Percentiles rank a stretch among this genome's conserved stretches.
These are phyloP conservation scores for Drosophila quadrilineata DNA, from an alignment of 1,140 invertebrate species.

Conservation along the genomic window DNA sequence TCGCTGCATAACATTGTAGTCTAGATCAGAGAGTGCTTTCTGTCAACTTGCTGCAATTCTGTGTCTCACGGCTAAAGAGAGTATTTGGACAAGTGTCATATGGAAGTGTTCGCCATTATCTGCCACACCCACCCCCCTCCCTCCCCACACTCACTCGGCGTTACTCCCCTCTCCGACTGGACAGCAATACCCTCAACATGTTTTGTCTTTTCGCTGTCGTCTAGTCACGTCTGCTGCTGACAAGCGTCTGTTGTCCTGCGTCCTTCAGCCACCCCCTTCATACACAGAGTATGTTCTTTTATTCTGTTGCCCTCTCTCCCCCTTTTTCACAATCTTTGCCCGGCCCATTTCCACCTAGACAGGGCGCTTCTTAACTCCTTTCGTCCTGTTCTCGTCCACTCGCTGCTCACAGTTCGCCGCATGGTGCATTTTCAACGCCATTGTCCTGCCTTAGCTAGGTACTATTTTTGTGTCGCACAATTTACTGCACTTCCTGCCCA, in stretches of 20 bases:
- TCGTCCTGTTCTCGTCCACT: constrained; percentile 9
- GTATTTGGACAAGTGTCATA: too few relatives aligned
- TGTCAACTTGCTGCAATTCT: too few relatives aligned
- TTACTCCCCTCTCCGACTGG: background rate
- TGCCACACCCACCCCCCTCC: background rate
- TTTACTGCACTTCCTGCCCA: constrained; percentile 70
- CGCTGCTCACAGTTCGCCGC: constrained; percentile 44
- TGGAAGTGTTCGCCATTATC: too few relatives aligned
- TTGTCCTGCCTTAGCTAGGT: constrained; percentile 66
- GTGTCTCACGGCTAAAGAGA: too few relatives aligned
- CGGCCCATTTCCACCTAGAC: background rate
- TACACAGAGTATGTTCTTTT: constrained; percentile 66
- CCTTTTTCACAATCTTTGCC: background rate
- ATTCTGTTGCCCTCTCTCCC: constrained; percentile 1
- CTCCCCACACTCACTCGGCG: too few relatives aligned
- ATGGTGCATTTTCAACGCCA: constrained; percentile 71
- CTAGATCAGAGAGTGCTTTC: too few relatives aligned
- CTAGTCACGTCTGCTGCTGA: constrained; percentile 70
- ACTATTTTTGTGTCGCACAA: constrained; percentile 73
- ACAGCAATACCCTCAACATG: constrained; percentile 31
- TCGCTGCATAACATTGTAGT: too few relatives aligned
- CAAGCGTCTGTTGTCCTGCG: constrained; percentile 60
- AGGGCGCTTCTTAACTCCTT: background rate
- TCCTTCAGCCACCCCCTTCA: constrained; percentile 44
- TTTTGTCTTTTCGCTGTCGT: constrained; percentile 59